Conservation (phyloP, 2,888 invertebrate genomes). For the Eurois occulta region DNA sequence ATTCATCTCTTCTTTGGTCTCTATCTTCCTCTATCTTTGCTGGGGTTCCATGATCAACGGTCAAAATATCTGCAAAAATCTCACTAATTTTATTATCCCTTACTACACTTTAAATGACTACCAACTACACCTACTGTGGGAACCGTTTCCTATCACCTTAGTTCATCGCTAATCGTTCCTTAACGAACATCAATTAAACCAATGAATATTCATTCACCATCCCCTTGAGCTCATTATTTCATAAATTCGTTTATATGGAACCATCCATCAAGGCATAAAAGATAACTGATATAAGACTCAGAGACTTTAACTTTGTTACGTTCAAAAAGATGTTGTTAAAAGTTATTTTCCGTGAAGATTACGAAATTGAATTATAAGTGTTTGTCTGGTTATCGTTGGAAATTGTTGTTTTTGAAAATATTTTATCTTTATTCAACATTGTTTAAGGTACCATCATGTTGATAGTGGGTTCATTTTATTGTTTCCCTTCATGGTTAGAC, state of each 20-base stretch:
- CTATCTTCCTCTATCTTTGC: background rate
- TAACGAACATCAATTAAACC: conserved; percentile 79
- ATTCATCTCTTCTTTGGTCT: background rate
- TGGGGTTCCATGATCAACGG: background rate
- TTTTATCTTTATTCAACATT: background rate
- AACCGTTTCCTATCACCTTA: conserved; percentile 55
- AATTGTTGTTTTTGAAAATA: background rate
- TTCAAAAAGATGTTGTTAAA: conserved; percentile 36
- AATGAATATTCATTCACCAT: conserved; percentile 79
- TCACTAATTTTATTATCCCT: background rate
- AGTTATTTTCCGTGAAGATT: conserved; percentile 51
- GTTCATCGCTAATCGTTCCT: conserved; percentile 57
- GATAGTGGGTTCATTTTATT: background rate
- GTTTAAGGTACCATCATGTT: background rate
- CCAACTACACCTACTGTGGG: conserved; percentile 21
- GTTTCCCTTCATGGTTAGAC: background rate
- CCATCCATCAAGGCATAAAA: conserved; percentile 70
- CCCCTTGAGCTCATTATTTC: conserved; percentile 75
- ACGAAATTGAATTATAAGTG: conserved; percentile 12
- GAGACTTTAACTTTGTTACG: conserved; percentile 38
- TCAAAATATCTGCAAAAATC: background rate
- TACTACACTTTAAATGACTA: background rate
- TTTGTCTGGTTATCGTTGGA: background rate
- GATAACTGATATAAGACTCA: conserved; percentile 51
- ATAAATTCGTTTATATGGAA: conserved; percentile 76